Evolutionary conservation across 2,888 invertebrate genomes (phyloP), one percentile per base, ranked within the genome.

Genomic region (Thereva nobilitata): DNA sequence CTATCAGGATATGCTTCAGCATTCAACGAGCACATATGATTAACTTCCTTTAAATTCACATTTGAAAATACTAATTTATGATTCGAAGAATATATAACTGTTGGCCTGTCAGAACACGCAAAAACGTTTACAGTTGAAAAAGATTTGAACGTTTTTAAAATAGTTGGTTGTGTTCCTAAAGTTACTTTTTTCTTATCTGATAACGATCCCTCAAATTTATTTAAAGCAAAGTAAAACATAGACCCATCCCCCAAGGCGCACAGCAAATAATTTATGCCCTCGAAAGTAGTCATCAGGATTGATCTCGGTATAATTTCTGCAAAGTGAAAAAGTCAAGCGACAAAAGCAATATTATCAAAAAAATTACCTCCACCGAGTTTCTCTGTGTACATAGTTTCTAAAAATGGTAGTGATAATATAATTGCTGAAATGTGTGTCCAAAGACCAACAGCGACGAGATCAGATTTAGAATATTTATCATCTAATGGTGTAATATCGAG

Each of bases 61-160:
- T 97, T 98, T n/a, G 97, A 97, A 82, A 97, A 97, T 3, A 97
- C 97, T 41, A 97, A 85, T 81, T 97, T 97, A 79, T 97, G 95
- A 82, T 97, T 97, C n/a, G 96, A 96, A 4, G 97, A 97, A 83
- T 98, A 99, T 73, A 99, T 97, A 9, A 99, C 98, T 0, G 98
- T 97, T 0, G 98, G 98, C 57, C 98, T 87, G 81, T 99, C 98
- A 0, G 97, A 97, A 80, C 99, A 99, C 34, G 97, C 99, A 83
- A 99, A 99, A 42, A 99, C 97, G 80, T 97, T 98, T 10, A 93
- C 94, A 0, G 96, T 96, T 9, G 93, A 90, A 61, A 93, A 84
- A 0, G 94, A 92, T 71, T 91, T 87, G 79, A 99, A 98, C 5
- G 93, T 93, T 70, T 91, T 86, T 65, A 99, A 83, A 9, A 93